Base-by-base conservation (phyloP, 2,888 invertebrate species). In the Chymomyza amoena region DNA sequence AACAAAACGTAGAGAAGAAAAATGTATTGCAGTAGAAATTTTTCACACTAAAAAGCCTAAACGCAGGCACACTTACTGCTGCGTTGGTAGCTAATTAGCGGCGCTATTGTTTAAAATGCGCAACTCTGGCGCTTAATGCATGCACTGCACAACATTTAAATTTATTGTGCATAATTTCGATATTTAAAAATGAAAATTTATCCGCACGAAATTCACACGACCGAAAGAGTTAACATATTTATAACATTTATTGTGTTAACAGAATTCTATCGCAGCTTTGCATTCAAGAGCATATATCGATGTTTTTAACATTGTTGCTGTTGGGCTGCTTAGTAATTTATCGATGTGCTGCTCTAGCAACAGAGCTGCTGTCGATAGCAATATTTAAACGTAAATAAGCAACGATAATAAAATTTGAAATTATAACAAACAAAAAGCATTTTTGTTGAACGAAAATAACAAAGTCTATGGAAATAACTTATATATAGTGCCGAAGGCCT, bases 1-100 rank as follows among this genome's bases (percentile, higher is more conserved):
- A 45, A 45, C 50, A 45, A 45, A 45, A 45, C 39, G 39, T 75
- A 74, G 73, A 85, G 77, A 80, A 87, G 39, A 45, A 45, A 84
- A 83, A 70, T 80, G 79, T 50, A 85, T 80, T 84, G 83, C 88
- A 85, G 87, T 84, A 79, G 87, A 82, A 82, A 82, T 78, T 87
- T 82, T 82, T 82, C 80, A 81, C 83, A 81, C 64, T 64, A 70
- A 69, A 77, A 72, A 61, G 66, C 59, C 57, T 68, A 69, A 73
- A 73, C 52, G 65, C 45, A 28, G 59, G 13, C 66, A 60, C 68
- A 72, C 78, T 79, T 73, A 79, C 78, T 61, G 32, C 71, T 73
- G 52, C 45, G 61, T 61, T 63, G 64, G 7, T 57, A 13, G 61
- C 69, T 68, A 67, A 64, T 25, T 64, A 64, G 56, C n/a, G 15